Conservation (phyloP, 1,140 invertebrate genomes). For the Lerema accius region DNA sequence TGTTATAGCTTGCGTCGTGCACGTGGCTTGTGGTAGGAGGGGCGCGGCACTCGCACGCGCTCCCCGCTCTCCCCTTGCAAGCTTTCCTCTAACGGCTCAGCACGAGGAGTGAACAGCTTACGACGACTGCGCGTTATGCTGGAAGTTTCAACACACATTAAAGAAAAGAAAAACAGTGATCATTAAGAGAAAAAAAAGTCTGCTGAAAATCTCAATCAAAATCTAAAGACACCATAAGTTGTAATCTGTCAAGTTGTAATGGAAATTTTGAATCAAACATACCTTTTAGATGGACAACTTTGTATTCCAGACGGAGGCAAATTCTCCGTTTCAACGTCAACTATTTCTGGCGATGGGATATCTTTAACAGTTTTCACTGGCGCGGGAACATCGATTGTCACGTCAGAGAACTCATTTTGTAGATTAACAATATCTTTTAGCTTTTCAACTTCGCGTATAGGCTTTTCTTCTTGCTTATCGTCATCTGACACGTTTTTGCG, state of each 20-base stretch:
- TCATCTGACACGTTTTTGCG: slow-evolving; percentile 47
- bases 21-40: slow-evolving; percentile 62
- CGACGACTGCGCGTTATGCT: slow-evolving; percentile 65
- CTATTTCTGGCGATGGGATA: slow-evolving; percentile 61
- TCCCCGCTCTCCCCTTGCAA: slow-evolving; percentile 52
- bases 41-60: slow-evolving; percentile 56
- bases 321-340: slow-evolving; percentile 52
- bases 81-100: slow-evolving; percentile 65
- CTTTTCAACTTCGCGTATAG: slow-evolving; percentile 39
- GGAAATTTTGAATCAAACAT: too few species aligned
- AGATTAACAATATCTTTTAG: slow-evolving; percentile 69
- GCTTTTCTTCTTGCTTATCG: slow-evolving; percentile 33
- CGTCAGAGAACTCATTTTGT: slow-evolving; percentile 65
- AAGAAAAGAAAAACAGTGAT: slow-evolving; percentile 4
- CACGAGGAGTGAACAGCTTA: slow-evolving; percentile 70
- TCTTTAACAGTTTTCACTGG: slow-evolving; percentile 49
- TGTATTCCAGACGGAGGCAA: slow-evolving; percentile 56
- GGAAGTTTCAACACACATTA: not conserved
- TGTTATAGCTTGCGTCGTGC: slow-evolving; percentile 62
- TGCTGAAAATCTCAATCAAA: not conserved
- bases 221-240: too few species aligned
- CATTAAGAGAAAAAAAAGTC: not conserved
- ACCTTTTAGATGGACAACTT: slow-evolving; percentile 77
- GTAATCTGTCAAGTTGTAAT: too few species aligned
- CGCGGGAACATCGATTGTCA: slow-evolving; percentile 59